Conservation (phyloP, 2,113 vertebrate species). For the Corvus moneduloides region DNA sequence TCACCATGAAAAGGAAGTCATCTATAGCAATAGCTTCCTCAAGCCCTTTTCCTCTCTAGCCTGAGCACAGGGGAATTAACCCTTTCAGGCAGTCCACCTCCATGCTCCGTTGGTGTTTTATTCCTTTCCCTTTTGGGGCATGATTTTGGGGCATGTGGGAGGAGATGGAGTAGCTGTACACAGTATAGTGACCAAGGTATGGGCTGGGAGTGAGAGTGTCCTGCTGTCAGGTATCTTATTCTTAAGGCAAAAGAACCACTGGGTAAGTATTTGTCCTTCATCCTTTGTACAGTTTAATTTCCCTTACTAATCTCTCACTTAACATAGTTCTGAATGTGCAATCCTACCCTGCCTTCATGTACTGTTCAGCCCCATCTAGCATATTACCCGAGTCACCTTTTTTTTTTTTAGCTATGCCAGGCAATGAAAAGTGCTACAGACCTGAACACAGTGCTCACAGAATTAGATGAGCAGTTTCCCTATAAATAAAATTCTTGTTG, state of each 20-base stretch:
- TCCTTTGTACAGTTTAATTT: background rate
- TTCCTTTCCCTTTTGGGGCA: background rate
- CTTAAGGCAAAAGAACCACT: background rate
- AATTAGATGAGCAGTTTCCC: background rate
- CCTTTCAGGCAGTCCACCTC: background rate
- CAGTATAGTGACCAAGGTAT: too few relatives aligned
- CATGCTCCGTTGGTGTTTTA: background rate
- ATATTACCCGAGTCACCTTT: background rate
- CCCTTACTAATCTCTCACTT: background rate
- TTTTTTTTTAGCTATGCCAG: background rate
- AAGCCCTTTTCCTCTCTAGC: background rate
- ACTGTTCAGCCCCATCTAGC: background rate
- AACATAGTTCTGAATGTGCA: background rate
- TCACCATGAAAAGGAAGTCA: background rate
- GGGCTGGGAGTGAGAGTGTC: background rate
- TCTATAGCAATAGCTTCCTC: background rate
- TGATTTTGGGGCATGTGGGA: background rate
- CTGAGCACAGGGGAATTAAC: background rate
- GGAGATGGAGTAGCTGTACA: background rate
- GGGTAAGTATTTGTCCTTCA: background rate
- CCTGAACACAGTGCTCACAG: background rate
- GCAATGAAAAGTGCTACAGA: background rate
- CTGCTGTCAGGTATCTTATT: background rate
- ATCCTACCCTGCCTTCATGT: background rate
- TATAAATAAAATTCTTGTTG: background rate